Base-by-base conservation (phyloP, 2,113 vertebrate species). In the Galbula dea region DNA sequence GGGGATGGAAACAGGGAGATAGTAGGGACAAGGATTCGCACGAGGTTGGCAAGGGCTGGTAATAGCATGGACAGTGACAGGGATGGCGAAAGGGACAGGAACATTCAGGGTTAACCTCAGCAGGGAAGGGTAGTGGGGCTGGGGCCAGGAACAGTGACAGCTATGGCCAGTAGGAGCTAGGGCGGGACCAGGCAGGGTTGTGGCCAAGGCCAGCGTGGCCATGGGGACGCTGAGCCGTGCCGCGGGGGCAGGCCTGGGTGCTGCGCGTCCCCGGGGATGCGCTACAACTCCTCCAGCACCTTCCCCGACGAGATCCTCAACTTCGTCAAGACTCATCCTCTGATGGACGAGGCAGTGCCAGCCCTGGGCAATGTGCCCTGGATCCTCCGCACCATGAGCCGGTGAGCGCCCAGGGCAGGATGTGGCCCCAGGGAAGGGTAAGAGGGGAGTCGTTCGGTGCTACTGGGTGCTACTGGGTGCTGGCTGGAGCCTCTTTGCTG, bases 281-380 rank as follows among this genome's bases (percentile, higher is more conserved):
- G 96, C 92, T 99, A 99, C 95, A 99, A 99, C 54, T 98, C 98
- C 32, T 99, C 99, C 66, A 99, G 98, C 91, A 96, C 97, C 32
- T 98, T 99, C 86, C 99, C 99, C 0, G 99, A 99, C 18, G 99
- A 99, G 96, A 99, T 99, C 98, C 98, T 99, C 77, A 98, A 97
- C 95, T 99, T 99, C 6, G 98, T 99, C 78, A 99, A 99, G 97
- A 99, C 99, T 0, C 99, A 99, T 66, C 99, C 99, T 0, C 97
- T 99, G 96, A 99, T 99, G 99, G 99, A 99, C 3, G 99, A 99
- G 90, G 98, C 99, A 0, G 98, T 99, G 45, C 99, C 99, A 0
- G 98, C 99, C 0, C 97, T 99, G n/a, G 98, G 98, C 74, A 98
- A 98, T 6, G 96, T 79, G 4, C 99, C 99, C 51, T 99, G 99